Conservation (phyloP, 2,113 vertebrate genomes). For the Laticauda laticaudata region DNA sequence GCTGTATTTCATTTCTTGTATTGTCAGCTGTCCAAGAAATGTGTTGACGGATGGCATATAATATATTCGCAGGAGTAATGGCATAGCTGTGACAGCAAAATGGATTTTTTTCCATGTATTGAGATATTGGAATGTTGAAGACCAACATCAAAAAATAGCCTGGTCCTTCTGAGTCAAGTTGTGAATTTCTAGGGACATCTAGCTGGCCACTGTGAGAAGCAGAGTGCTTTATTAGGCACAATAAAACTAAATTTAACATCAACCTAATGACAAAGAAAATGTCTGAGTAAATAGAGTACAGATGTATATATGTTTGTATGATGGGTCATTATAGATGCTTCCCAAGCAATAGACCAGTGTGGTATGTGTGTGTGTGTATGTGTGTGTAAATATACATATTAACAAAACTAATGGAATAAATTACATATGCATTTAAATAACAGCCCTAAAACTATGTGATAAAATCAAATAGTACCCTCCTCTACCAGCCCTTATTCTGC, state of each 20-base stretch:
- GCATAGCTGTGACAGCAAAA: background rate
- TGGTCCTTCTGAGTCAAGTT: background rate
- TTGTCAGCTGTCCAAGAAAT: background rate
- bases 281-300: background rate
- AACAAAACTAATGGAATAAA: background rate
- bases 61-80: background rate
- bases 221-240: background rate
- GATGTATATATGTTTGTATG: background rate
- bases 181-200: background rate
- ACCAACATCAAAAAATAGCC: background rate
- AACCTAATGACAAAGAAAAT: background rate
- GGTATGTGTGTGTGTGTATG: no score
- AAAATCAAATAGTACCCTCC: background rate
- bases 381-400: background rate
- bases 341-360: background rate
- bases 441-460: background rate
- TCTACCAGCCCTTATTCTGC: background rate
- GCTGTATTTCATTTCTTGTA: background rate
- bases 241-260: background rate
- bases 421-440: background rate
- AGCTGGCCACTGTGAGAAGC: background rate
- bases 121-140: background rate
- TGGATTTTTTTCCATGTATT: background rate
- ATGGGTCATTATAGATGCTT: background rate
- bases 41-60: background rate